Evolutionary conservation across 92 coral and sea anemone genomes (phyloP), one percentile per base, ranked within the genome.

Genomic region (Siderastrea radians): DNA sequence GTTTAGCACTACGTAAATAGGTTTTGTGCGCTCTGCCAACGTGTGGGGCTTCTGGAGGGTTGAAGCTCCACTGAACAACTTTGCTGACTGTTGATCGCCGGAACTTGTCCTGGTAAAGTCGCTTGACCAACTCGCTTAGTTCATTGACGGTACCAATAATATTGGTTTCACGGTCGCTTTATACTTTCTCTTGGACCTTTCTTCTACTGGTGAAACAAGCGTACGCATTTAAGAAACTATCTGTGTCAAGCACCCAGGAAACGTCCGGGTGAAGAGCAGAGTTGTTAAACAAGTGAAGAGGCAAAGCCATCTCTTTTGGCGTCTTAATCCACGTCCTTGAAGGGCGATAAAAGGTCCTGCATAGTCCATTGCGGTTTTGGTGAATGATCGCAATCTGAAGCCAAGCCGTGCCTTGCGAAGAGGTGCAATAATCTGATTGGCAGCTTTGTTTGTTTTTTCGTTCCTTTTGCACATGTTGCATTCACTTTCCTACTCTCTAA

Each of bases 281-380:
- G 92, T 90, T 17, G 77, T 53, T 51, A 87, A 50, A 58, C 96
- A 93, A 48, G 94, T 87, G 70, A 93, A 93, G 49, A 90, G 80
- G 87, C 93, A 89, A 78, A 92, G 68, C 85, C 91, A 92, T 51
- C 92, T 79, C 66, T 92, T 92, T 71, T 77, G 91, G 45, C 91
- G 80, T 12, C 57, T 46, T 69, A 62, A 68, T 11, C 95, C 88
- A 12, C 88, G 87, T 38, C 95, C 95, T 84, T 92, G 95, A 45
- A 88, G 81, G 16, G 95, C 84, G 47, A 44, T 51, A 54, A 88
- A 73, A n/a, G 95, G 88, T 3, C 93, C 87, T 12, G 90, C 95
- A 62, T 58, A 92, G 69, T 88, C 92, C 53, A 84, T 90, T 8
- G 89, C 95, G 54, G 90, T 77, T 78, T 92, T 92, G 48, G 75